Percentiles rank a stretch among this genome's conserved stretches.
Evolutionary conservation across 64 coral and sea anemone genomes (phyloP).

Genomic region (Stichodactyla helianthus): DNA sequence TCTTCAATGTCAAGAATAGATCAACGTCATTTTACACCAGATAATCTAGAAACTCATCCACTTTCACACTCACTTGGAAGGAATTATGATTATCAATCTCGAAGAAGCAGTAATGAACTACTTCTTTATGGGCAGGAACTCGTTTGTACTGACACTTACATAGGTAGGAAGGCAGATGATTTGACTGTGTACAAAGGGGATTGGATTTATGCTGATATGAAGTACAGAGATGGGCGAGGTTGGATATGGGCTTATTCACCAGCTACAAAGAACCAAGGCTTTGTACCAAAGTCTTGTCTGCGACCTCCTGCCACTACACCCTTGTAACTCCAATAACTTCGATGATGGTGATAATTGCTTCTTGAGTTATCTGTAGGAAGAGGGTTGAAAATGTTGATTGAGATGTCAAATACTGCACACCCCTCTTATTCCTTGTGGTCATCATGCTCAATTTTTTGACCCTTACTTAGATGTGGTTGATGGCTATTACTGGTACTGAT

Average conservation of each 20-base stretch:
- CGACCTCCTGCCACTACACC: slow-evolving; percentile 85
- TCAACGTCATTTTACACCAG: not conserved
- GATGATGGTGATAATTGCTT: too few relatives aligned
- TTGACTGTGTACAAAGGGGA: slow-evolving; percentile 84
- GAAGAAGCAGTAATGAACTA: slow-evolving; percentile 72
- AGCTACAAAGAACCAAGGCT: slow-evolving; percentile 68
- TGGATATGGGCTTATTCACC: slow-evolving; percentile 89
- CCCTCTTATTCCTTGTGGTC: too few relatives aligned
- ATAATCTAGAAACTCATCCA: not conserved
- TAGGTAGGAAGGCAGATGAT: slow-evolving; percentile 45
- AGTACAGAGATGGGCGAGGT: slow-evolving; percentile 61
- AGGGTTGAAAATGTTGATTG: too few relatives aligned
- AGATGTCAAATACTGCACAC: too few relatives aligned
- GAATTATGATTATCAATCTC: not conserved
- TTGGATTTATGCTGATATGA: slow-evolving; percentile 95
- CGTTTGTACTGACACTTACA: slow-evolving; percentile 79
- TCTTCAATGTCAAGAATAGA: not conserved
- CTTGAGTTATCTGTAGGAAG: too few relatives aligned
- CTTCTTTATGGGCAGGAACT: slow-evolving; percentile 82
- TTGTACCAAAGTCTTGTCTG: slow-evolving; percentile 70
- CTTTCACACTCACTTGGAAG: not conserved
- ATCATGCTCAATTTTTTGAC: too few relatives aligned
- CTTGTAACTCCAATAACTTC: slow-evolving; percentile 1
- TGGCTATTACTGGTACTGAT: too few relatives aligned
- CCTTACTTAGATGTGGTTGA: too few relatives aligned